Evolutionary conservation across 2,797 vertebrate genomes (phyloP).

Genomic region (Garrulus glandarius): DNA sequence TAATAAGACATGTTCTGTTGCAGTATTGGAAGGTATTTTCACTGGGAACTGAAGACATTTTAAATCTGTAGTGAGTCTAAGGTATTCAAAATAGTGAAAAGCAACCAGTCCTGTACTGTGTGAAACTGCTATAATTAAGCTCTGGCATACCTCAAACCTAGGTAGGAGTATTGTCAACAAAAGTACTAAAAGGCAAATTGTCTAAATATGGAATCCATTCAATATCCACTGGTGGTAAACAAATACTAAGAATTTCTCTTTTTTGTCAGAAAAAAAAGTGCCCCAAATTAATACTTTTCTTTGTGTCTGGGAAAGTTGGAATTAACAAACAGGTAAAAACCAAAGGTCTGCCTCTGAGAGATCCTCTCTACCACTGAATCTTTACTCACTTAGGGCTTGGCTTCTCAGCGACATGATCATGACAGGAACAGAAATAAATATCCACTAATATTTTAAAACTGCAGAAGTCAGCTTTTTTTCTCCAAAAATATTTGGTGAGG

Average conservation of each 20-base stretch:
- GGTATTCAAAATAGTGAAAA: neutral
- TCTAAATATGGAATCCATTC: neutral
- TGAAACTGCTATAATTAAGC: neutral
- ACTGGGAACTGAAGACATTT: neutral
- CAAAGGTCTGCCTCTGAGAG: neutral
- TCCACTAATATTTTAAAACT: neutral
- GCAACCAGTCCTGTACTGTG: neutral
- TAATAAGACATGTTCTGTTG: neutral
- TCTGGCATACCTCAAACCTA: neutral
- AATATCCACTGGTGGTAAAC: neutral
- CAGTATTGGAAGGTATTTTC: neutral
- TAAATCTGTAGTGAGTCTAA: neutral
- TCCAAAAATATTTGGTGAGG: neutral
- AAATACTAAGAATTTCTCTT: neutral
- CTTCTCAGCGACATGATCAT: neutral
- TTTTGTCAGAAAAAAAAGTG: accelerated
- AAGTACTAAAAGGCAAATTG: neutral
- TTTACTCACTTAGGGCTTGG: neutral
- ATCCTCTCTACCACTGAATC: neutral
- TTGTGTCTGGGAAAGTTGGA: neutral
- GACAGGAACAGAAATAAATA: neutral
- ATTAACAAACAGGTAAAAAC: neutral
- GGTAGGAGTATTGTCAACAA: neutral
- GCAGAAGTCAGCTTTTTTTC: neutral
- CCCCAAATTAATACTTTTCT: neutral